Evolutionary conservation across 2,797 vertebrate genomes (phyloP).

Genomic region (Setipinna tenuifilis): DNA sequence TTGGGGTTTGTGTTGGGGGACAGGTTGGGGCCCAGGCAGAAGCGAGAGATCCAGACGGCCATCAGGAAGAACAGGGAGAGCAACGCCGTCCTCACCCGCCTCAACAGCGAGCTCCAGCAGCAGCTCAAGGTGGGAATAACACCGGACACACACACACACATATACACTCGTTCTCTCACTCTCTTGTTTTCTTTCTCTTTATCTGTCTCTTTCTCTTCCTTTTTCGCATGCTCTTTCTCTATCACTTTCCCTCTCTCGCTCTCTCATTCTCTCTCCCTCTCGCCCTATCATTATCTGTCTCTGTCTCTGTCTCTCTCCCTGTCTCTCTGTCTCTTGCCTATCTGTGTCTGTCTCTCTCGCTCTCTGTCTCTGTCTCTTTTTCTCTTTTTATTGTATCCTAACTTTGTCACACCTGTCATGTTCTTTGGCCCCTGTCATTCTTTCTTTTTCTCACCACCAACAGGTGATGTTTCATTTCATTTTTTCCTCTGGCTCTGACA

Average conservation of each 20-base stretch:
- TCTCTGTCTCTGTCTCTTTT: background rate
- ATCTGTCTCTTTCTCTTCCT: background rate
- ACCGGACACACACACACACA: background rate
- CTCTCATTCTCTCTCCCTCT: background rate
- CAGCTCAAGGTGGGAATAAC: conserved; percentile 88
- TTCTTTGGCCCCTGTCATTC: background rate
- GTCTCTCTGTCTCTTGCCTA: background rate
- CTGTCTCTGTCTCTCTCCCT: conserved; percentile 24
- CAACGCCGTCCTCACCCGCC: conserved; percentile 89
- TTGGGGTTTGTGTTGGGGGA: conserved; percentile 45
- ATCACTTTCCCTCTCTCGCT: background rate
- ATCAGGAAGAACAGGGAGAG: conserved; percentile 95
- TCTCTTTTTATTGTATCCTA: background rate
- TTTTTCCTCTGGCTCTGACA: background rate
- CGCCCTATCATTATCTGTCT: background rate
- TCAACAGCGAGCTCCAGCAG: conserved; percentile 97
- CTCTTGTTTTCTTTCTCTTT: background rate
- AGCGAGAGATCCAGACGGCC: conserved; percentile 90
- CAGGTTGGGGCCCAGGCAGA: conserved; percentile 88
- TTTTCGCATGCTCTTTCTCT: background rate
- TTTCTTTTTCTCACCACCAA: background rate
- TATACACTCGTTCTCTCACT: conserved; percentile 13
- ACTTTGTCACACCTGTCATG: background rate
- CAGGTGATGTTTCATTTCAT: background rate
- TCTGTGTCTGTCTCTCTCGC: background rate